Conservation (phyloP, 1,140 invertebrate species). For the Pachyrhynchus sulphureomaculatus region DNA sequence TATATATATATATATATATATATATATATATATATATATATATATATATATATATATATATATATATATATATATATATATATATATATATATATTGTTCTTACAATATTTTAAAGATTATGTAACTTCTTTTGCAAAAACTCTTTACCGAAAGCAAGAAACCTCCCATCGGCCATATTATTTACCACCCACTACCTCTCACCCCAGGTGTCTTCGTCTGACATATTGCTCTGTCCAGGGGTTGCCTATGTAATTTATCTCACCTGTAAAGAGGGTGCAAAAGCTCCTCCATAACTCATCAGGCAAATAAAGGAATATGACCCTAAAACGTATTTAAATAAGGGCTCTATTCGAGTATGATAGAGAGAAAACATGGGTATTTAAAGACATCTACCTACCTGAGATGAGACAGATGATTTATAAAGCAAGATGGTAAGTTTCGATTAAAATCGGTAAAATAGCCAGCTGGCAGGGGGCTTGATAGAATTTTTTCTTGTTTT, state of each 20-base stretch:
- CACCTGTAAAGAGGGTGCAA: constrained; percentile 32
- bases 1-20: no score
- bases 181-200: constrained; percentile 33
- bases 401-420: constrained; percentile 42
- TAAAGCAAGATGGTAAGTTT: constrained; percentile 33
- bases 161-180: constrained; percentile 22
- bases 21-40: no score
- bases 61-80: no score
- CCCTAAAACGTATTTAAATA: constrained; percentile 7
- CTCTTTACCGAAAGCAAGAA: no score
- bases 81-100: no score
- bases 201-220: constrained; percentile 31
- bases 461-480: not conserved
- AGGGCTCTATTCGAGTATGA: constrained; percentile 17
- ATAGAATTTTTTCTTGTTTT: constrained; percentile 8
- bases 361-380: constrained; percentile 25
- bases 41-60: no score
- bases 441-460: constrained; percentile 38
- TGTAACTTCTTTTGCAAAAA: no score
- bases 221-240: constrained; percentile 36
- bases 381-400: constrained; percentile 37
- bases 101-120: no score
- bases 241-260: constrained; percentile 33
- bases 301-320: constrained; percentile 3
- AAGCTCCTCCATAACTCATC: constrained; percentile 30